Evolutionary conservation across 23 tunicate species (phyloP).

Genomic region (Halocynthia aurantium): DNA sequence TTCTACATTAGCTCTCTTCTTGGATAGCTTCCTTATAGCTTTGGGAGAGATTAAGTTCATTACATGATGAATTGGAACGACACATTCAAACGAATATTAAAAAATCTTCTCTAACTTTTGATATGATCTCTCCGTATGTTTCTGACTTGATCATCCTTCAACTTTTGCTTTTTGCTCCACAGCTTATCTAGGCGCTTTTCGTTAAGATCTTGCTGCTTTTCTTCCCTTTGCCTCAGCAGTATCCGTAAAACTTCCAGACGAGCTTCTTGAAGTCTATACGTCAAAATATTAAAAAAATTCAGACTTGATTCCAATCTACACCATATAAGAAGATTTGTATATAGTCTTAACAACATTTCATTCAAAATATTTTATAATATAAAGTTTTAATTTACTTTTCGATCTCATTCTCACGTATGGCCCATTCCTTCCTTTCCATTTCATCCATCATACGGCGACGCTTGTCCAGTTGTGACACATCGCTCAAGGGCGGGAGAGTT

Average conservation of each 20-base stretch:
- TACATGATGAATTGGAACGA: neutral
- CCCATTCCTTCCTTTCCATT: constrained; percentile 95
- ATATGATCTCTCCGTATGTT: constrained; percentile 86
- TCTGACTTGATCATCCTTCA: constrained; percentile 66
- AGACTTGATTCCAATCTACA: no score
- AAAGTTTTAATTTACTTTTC: constrained; percentile 56
- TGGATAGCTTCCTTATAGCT: constrained; percentile 63
- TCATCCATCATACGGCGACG: constrained; percentile 98
- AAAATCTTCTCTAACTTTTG: constrained; percentile 40
- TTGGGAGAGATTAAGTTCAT: constrained; percentile 3
- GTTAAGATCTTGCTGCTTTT: constrained; percentile 79
- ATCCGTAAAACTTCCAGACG: constrained; percentile 69
- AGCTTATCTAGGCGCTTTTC: constrained; percentile 88
- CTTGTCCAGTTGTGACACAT: constrained; percentile 80
- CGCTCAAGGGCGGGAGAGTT: constrained; percentile 91
- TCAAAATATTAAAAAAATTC: neutral
- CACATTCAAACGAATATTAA: neutral
- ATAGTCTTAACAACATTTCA: neutral
- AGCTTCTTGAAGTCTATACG: constrained; percentile 70
- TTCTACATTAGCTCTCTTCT: constrained; percentile 41
- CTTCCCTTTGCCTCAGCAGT: constrained; percentile 68
- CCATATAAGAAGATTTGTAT: no score
- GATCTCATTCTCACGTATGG: constrained; percentile 78
- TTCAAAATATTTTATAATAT: neutral
- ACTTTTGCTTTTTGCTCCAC: constrained; percentile 75